Conservation (phyloP, 2,888 invertebrate genomes). For the Dryococelus australis region DNA sequence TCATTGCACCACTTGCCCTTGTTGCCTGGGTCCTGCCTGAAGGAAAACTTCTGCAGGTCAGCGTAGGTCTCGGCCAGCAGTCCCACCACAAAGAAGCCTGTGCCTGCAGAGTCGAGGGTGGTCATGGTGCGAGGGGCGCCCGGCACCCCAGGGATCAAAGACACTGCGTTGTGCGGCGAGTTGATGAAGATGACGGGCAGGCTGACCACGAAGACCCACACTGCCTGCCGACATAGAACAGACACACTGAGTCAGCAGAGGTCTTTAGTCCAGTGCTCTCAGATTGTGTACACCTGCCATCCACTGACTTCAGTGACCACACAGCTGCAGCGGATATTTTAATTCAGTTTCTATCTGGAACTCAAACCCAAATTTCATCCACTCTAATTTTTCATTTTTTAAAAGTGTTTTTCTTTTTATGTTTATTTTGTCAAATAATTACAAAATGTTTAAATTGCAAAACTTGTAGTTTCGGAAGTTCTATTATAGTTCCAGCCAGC, state of each 20-base stretch:
- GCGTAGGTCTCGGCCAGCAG: slow-evolving; percentile 88
- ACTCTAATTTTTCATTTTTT: too few relatives aligned
- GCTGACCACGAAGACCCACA: slow-evolving; percentile 93
- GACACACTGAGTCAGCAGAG: neutral
- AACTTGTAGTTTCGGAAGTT: too few relatives aligned
- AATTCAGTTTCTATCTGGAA: too few relatives aligned
- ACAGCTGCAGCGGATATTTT: too few relatives aligned
- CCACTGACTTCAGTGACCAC: too few relatives aligned
- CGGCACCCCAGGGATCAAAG: slow-evolving; percentile 63
- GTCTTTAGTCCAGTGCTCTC: neutral
- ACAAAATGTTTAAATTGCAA: too few relatives aligned
- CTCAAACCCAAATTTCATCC: too few relatives aligned
- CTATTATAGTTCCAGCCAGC: too few relatives aligned
- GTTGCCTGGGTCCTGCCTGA: slow-evolving; percentile 86
- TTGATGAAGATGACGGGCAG: slow-evolving; percentile 91
- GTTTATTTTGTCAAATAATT: too few relatives aligned
- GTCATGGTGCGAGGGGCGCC: slow-evolving; percentile 76
- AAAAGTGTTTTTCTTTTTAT: too few relatives aligned
- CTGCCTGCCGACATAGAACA: slow-evolving; percentile 65
- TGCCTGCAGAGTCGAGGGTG: slow-evolving; percentile 84
- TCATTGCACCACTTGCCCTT: slow-evolving; percentile 94
- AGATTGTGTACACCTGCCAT: neutral
- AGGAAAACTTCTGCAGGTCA: slow-evolving; percentile 91
- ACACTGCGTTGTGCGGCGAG: slow-evolving; percentile 79
- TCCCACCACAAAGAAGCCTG: slow-evolving; percentile 84